Evolutionary conservation across 2,113 vertebrate species (phyloP).

Genomic region (Rhegmatorhina hoffmannsi): DNA sequence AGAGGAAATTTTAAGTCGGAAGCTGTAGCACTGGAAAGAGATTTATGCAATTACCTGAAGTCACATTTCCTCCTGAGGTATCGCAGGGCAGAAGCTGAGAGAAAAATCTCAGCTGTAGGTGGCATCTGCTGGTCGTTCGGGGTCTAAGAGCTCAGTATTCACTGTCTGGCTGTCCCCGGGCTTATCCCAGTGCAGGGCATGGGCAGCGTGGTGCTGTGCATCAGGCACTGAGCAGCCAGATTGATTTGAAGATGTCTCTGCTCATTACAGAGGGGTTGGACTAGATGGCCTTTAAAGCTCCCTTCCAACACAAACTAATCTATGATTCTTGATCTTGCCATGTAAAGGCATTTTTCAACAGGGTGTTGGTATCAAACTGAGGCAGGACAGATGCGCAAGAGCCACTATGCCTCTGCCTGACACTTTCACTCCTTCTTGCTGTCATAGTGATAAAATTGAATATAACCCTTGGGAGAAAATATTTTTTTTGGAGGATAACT

Average conservation of each 20-base stretch:
- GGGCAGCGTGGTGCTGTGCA: neutral
- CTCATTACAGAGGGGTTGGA: no score
- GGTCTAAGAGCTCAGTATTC: neutral
- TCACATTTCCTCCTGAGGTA: neutral
- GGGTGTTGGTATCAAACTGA: no score
- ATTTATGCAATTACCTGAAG: neutral
- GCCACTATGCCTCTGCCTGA: neutral
- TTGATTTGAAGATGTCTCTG: neutral
- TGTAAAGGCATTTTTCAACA: neutral
- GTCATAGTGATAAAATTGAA: neutral
- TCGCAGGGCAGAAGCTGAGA: fast-evolving
- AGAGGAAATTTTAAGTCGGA: neutral
- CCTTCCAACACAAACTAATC: neutral
- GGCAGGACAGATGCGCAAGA: fast-evolving
- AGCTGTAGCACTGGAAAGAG: neutral
- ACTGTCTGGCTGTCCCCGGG: neutral
- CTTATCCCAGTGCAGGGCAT: neutral
- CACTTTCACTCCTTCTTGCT: fast-evolving
- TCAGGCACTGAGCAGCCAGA: neutral
- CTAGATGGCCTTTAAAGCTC: neutral
- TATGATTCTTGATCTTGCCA: neutral
- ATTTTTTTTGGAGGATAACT: neutral
- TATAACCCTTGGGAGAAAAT: neutral
- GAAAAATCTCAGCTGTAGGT: neutral
- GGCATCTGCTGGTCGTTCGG: neutral